These are phyloP conservation scores for Unio pictorum DNA, from an alignment of 2,888 invertebrate species.

Conservation along the genomic window DNA sequence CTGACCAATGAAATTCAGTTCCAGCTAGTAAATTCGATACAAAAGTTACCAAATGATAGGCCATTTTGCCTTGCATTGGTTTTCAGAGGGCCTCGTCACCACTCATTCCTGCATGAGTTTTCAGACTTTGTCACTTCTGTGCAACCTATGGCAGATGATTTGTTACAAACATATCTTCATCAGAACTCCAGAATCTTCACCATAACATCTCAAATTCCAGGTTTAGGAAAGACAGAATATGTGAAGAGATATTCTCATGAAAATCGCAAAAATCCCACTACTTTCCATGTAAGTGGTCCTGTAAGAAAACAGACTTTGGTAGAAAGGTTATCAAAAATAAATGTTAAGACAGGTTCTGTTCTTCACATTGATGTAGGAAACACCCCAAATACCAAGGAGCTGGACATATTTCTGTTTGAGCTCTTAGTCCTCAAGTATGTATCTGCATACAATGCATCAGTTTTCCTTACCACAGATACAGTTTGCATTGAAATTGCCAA, in stretches of 20 bases:
- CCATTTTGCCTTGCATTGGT: constrained; percentile 31
- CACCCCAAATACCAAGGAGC: constrained; percentile 22
- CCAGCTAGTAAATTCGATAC: constrained; percentile 30
- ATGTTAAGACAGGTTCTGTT: constrained; percentile 16
- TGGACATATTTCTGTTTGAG: constrained; percentile 48
- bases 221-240: constrained; percentile 40
- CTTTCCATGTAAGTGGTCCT: constrained; percentile 45
- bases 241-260: constrained; percentile 23
- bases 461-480: constrained; percentile 19
- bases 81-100: constrained; percentile 37
- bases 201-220: constrained; percentile 37
- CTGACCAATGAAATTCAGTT: constrained; percentile 40
- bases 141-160: constrained; percentile 17
- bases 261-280: constrained; percentile 9
- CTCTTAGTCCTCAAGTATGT: constrained; percentile 35
- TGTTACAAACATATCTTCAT: constrained; percentile 9
- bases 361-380: constrained; percentile 47
- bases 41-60: constrained; percentile 5
- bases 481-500: constrained; percentile 48
- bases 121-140: constrained; percentile 12
- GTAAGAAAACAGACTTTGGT: constrained; percentile 23
- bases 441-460: constrained; percentile 19
- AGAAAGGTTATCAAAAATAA: constrained; percentile 15
- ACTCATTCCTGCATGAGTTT: constrained; percentile 37
- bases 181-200: constrained; percentile 23